Percentiles rank a stretch among this genome's conserved stretches.
These are phyloP conservation scores for Myiothlypis coronata DNA, from an alignment of 2,797 vertebrate genomes.

Conservation along the genomic window DNA sequence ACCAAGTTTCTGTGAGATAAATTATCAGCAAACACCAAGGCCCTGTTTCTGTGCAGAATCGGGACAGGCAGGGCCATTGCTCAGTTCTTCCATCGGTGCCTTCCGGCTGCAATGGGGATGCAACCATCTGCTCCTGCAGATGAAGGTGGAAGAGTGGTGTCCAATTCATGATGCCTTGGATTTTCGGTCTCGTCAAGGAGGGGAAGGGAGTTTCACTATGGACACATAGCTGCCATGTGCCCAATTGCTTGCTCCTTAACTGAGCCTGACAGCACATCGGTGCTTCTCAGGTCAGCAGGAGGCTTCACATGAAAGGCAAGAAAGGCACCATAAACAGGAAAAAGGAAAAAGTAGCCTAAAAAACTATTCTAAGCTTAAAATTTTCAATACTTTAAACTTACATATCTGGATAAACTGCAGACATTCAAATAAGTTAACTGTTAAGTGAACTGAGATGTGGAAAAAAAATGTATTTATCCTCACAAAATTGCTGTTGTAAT, in stretches of 20 bases:
- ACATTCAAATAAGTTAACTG: conserved; percentile 61
- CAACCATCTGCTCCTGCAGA: background rate
- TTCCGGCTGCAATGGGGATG: background rate
- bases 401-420: conserved; percentile 60
- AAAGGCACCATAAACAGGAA: conserved; percentile 83
- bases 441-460: conserved; percentile 56
- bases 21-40: conserved; percentile 75
- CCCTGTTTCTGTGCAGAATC: background rate
- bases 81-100: background rate
- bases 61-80: background rate
- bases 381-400: conserved; percentile 60
- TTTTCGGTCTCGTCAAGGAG: conserved; percentile 11
- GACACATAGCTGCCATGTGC: background rate
- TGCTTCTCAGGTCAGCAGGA: conserved; percentile 29
- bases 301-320: conserved; percentile 70
- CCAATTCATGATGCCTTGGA: conserved; percentile 42
- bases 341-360: conserved; percentile 59
- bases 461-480: conserved; percentile 25
- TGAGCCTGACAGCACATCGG: conserved; percentile 38
- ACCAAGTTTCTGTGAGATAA: conserved; percentile 84
- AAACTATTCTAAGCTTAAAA: conserved; percentile 1
- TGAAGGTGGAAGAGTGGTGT: background rate
- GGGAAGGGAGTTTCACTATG: background rate
- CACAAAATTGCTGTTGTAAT: conserved; percentile 48
- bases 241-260: background rate